A percentile compares a stretch with the other conserved stretches of the same genome.
These are phyloP conservation scores for Drosophila siamana DNA, from an alignment of 2,888 invertebrate genomes.

Conservation along the genomic window DNA sequence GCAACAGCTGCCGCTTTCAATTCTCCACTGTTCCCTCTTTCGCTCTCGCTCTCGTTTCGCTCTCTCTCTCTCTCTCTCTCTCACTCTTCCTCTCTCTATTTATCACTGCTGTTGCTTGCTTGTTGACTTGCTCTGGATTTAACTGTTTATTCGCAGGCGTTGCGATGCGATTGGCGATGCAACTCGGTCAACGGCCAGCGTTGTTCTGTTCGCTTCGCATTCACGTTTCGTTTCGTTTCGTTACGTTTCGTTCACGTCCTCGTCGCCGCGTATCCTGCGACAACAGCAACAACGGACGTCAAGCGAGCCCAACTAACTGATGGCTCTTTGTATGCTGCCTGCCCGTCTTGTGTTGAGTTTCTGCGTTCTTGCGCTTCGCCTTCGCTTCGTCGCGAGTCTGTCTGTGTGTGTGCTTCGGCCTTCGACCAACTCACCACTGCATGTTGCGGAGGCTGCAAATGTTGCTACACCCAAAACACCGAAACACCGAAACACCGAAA, in stretches of 20 bases:
- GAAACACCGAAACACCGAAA: constrained; percentile 30
- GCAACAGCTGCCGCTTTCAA: constrained; percentile 77
- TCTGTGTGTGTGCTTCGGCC: constrained; percentile 4
- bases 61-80: constrained; percentile 28
- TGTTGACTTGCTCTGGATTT: constrained; percentile 9
- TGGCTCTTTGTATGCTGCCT: no score
- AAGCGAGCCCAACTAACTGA: constrained; percentile 35
- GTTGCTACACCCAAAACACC: constrained; percentile 46
- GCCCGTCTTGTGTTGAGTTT: constrained; percentile 61
- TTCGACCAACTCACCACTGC: constrained; percentile 53
- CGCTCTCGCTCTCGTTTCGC: no score
- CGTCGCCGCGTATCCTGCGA: constrained; percentile 57
- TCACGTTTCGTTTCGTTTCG: constrained; percentile 39
- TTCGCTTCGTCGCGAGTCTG: no score
- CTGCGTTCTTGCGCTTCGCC: constrained; percentile 25
- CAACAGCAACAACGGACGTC: constrained; percentile 36
- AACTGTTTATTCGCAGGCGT: background rate
- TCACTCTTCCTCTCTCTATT: constrained; percentile 23
- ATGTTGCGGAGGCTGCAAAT: constrained; percentile 62
- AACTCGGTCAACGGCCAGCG: constrained; percentile 79
- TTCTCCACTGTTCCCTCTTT: constrained; percentile 13
- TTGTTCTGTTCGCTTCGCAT: constrained; percentile 65
- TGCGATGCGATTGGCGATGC: constrained; percentile 62
- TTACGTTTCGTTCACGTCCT: constrained; percentile 38
- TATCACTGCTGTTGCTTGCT: background rate